Evolutionary conservation across 1,140 invertebrate species (phyloP).

Genomic region (Myzus persicae): DNA sequence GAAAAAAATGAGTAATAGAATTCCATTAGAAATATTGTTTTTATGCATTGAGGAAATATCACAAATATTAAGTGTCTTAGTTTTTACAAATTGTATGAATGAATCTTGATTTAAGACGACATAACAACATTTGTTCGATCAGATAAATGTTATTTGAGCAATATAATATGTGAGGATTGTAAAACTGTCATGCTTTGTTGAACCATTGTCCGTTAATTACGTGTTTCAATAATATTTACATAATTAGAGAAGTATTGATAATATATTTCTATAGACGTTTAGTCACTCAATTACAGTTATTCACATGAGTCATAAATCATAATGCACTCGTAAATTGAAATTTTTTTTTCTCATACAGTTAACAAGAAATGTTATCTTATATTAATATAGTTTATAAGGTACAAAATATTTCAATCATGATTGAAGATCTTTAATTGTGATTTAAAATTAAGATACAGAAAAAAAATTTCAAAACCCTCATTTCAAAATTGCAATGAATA

Average conservation of each 20-base stretch:
- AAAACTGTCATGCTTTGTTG: neutral
- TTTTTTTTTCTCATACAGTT: neutral
- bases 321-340: neutral
- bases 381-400: neutral
- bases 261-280: neutral
- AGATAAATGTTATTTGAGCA: neutral
- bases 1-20: neutral
- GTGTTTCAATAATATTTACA: conserved; percentile 13
- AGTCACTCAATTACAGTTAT: neutral
- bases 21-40: neutral
- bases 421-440: no score
- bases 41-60: neutral
- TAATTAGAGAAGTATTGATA: neutral
- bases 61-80: neutral
- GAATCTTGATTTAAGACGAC: neutral
- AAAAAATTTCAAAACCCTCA: neutral
- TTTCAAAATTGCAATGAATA: no score
- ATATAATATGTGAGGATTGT: neutral
- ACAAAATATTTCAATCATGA: neutral
- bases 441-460: neutral
- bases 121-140: neutral
- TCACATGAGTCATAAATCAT: neutral
- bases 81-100: neutral
- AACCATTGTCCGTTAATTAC: neutral
- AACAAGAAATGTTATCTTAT: neutral